Conservation (phyloP, 2,113 vertebrate genomes). For the Muntiacus reevesi region DNA sequence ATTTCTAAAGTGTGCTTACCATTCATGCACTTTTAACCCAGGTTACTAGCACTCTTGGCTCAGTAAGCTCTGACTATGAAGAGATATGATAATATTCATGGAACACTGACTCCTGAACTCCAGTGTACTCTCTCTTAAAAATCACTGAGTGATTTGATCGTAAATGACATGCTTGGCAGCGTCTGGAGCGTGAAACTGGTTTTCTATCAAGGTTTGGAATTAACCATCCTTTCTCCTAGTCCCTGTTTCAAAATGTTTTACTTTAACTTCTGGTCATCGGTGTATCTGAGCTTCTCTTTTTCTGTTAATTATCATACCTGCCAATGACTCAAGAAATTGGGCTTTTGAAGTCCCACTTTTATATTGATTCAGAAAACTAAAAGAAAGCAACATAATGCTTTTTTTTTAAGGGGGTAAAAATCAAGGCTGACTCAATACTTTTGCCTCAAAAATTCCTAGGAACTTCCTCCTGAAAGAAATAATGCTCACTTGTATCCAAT, state of each 20-base stretch:
- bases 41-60: neutral
- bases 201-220: neutral
- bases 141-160: neutral
- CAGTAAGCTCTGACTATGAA: neutral
- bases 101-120: neutral
- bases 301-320: neutral
- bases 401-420: neutral
- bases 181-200: neutral
- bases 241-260: neutral
- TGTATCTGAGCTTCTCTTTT: neutral
- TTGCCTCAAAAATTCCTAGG: neutral
- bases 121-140: neutral
- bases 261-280: neutral
- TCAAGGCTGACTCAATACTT: neutral
- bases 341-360: neutral
- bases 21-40: neutral
- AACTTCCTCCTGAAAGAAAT: neutral
- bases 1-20: neutral
- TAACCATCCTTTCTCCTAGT: neutral
- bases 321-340: neutral
- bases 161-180: accelerated
- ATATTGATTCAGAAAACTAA: neutral
- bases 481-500: neutral
- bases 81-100: neutral
- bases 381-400: neutral